Percentiles rank a stretch among this genome's conserved stretches.
Evolutionary conservation across 2,113 vertebrate genomes (phyloP).

Genomic region (Aphyosemion australe): DNA sequence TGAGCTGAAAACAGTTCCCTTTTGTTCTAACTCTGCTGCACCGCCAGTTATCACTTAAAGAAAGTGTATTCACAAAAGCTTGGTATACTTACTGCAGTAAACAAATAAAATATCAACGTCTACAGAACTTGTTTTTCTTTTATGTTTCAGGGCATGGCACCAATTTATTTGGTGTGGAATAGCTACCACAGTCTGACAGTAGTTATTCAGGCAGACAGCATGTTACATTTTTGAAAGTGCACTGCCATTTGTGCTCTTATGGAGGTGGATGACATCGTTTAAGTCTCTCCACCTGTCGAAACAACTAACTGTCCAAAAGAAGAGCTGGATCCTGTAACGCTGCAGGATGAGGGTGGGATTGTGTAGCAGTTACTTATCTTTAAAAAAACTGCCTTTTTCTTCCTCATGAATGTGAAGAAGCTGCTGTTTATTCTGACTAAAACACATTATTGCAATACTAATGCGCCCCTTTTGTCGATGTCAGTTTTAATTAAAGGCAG

Average conservation of each 20-base stretch:
- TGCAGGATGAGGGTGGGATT: not conserved
- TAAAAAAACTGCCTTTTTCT: slow-evolving; percentile 85
- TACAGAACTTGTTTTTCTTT: slow-evolving; percentile 14
- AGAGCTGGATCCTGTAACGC: slow-evolving; percentile 40
- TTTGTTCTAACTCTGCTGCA: slow-evolving; percentile 10
- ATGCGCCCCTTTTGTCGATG: slow-evolving; percentile 95
- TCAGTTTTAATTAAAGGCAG: slow-evolving; percentile 95
- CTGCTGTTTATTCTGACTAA: slow-evolving; percentile 89
- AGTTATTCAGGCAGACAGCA: slow-evolving; percentile 46
- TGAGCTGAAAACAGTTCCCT: not conserved
- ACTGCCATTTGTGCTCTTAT: slow-evolving; percentile 68
- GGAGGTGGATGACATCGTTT: slow-evolving; percentile 82
- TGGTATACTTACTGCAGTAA: not conserved
- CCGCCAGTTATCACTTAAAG: slow-evolving; percentile 5
- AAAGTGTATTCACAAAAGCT: not conserved
- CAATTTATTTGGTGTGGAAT: slow-evolving; percentile 17
- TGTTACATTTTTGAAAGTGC: slow-evolving; percentile 39
- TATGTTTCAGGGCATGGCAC: slow-evolving; percentile 9
- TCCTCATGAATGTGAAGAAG: slow-evolving; percentile 83
- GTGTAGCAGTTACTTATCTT: slow-evolving; percentile 48
- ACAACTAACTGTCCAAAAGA: slow-evolving; percentile 78
- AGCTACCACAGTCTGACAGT: slow-evolving; percentile 30
- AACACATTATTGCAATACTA: slow-evolving; percentile 86
- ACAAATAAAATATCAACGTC: slow-evolving; percentile 23
- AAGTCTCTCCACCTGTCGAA: slow-evolving; percentile 86